Conservation (phyloP, 2,888 invertebrate species). For the Luperina nickerlii region DNA sequence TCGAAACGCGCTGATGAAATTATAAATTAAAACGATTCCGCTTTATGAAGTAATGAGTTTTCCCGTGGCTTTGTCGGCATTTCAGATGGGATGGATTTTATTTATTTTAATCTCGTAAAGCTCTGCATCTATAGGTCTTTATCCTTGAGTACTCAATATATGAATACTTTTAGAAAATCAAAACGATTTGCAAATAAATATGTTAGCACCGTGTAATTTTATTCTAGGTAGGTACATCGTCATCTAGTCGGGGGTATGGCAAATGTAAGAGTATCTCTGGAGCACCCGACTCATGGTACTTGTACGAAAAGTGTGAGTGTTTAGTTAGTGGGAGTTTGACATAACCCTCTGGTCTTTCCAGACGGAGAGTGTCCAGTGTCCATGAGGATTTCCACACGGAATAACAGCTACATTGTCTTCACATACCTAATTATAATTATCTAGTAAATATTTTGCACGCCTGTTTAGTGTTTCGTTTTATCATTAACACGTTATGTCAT, state of each 20-base stretch:
- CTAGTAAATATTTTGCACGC: too few relatives aligned
- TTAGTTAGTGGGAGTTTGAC: neutral
- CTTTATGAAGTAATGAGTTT: constrained; percentile 54
- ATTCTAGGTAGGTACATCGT: neutral
- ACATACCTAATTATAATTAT: neutral
- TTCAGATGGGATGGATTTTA: constrained; percentile 14
- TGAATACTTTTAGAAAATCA: neutral
- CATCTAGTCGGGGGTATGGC: neutral
- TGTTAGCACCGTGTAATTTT: neutral
- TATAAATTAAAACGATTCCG: constrained; percentile 60
- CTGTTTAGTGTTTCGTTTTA: too few relatives aligned
- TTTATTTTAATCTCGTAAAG: constrained; percentile 22
- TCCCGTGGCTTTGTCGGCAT: constrained; percentile 39
- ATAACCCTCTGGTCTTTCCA: neutral
- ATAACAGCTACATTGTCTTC: neutral
- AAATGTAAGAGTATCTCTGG: neutral
- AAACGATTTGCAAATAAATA: neutral
- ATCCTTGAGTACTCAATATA: neutral
- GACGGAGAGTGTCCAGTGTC: neutral
- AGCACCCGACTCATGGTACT: neutral
- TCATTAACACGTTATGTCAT: too few relatives aligned
- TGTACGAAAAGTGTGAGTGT: too few relatives aligned
- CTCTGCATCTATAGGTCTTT: neutral
- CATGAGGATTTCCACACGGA: neutral
- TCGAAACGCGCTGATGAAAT: constrained; percentile 58